A percentile compares a stretch with the other conserved stretches of the same genome.
Conservation (phyloP, 2,797 vertebrate species). For the Acanthurus leucopareius region DNA sequence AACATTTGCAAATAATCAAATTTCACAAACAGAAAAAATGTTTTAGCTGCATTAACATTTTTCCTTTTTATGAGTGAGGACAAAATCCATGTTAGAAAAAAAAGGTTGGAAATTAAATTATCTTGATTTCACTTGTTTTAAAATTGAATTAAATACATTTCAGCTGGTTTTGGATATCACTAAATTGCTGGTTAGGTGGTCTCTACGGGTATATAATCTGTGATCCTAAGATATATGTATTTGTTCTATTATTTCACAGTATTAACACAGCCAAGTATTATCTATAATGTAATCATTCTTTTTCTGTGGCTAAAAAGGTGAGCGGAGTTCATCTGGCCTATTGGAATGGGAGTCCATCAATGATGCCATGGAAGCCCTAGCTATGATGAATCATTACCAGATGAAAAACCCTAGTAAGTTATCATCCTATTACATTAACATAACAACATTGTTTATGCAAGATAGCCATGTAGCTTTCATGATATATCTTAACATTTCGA, state of each 20-base stretch:
- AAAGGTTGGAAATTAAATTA: not conserved
- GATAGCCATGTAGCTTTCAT: not conserved
- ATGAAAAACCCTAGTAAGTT: conserved; percentile 95
- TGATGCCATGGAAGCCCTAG: conserved; percentile 92
- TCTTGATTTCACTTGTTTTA: not conserved
- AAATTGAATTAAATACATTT: not conserved
- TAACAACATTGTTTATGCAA: too few species aligned
- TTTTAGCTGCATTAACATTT: not conserved
- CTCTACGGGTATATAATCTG: not conserved
- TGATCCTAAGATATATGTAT: not conserved
- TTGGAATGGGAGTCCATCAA: conserved; percentile 93
- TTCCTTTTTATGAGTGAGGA: not conserved
- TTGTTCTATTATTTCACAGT: not conserved
- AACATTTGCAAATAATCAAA: too few species aligned
- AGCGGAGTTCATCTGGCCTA: conserved; percentile 93
- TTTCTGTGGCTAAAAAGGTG: conserved; percentile 82
- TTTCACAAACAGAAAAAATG: too few species aligned
- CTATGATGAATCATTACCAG: conserved; percentile 92
- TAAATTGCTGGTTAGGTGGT: not conserved
- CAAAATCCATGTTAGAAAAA: not conserved
- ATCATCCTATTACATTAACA: not conserved
- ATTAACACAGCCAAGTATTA: not conserved
- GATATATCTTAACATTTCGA: not conserved
- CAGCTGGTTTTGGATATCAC: not conserved
- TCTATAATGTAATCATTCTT: conserved; percentile 8